Evolutionary conservation across 2,888 invertebrate species (phyloP).

Genomic region (Hemistola chrysoprasaria): DNA sequence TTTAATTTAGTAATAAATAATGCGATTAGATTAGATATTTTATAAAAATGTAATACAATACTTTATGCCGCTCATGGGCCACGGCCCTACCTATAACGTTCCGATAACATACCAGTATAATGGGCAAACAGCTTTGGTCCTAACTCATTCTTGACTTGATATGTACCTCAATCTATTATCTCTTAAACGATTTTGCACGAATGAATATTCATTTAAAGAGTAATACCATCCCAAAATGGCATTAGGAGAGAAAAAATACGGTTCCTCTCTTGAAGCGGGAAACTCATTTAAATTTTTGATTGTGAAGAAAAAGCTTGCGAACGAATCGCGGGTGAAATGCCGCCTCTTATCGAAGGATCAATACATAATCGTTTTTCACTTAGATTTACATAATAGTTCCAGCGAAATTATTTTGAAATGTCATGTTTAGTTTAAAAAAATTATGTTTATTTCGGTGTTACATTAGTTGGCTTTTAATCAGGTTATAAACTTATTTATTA

Average conservation of each 20-base stretch:
- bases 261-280: slow-evolving; percentile 55
- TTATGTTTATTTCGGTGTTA: too few species aligned
- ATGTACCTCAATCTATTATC: slow-evolving; percentile 77
- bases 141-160: slow-evolving; percentile 67
- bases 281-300: slow-evolving; percentile 79
- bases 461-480: too few species aligned
- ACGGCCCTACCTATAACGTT: too few species aligned
- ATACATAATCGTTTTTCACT: slow-evolving; percentile 47
- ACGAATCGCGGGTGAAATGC: slow-evolving; percentile 48
- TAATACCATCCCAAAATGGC: slow-evolving; percentile 73
- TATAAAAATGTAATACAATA: too few species aligned
- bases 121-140: slow-evolving; percentile 16
- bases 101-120: too few species aligned
- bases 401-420: too few species aligned
- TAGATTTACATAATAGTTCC: too few species aligned
- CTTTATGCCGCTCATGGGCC: too few species aligned
- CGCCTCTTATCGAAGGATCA: slow-evolving; percentile 53
- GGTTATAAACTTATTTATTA: too few species aligned
- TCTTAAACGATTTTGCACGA: slow-evolving; percentile 76
- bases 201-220: slow-evolving; percentile 79
- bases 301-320: slow-evolving; percentile 57
- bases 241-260: slow-evolving; percentile 68
- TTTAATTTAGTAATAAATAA: too few species aligned
- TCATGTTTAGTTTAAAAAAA: too few species aligned
- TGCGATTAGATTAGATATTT: too few species aligned